Conservation (phyloP, 2,888 invertebrate genomes). For the Eugnorisma glareosa region DNA sequence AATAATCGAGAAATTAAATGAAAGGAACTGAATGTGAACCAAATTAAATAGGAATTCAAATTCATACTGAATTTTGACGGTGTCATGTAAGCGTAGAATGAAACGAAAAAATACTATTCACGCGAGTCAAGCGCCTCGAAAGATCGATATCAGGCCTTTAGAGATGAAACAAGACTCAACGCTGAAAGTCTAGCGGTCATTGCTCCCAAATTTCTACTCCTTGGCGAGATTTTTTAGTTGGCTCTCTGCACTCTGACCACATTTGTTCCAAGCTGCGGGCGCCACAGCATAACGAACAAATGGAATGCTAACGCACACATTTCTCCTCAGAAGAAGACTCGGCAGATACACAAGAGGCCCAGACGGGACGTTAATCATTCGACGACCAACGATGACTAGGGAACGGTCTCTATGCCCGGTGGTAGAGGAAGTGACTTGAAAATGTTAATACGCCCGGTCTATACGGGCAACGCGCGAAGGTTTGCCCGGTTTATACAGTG, state of each 20-base stretch:
- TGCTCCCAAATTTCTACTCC: not conserved
- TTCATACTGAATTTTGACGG: not conserved
- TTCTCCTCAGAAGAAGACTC: slow-evolving; percentile 56
- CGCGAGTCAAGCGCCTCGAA: not conserved
- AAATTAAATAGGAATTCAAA: not conserved
- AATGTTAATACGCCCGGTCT: slow-evolving; percentile 31
- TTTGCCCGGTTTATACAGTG: slow-evolving; percentile 44
- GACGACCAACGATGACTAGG: slow-evolving; percentile 49
- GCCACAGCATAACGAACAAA: slow-evolving; percentile 32
- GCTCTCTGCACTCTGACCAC: not conserved
- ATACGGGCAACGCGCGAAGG: slow-evolving; percentile 45
- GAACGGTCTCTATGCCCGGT: slow-evolving; percentile 33
- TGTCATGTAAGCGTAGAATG: too few relatives aligned
- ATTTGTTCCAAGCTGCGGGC: slow-evolving; percentile 1
- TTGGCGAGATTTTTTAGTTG: not conserved
- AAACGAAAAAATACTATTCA: not conserved
- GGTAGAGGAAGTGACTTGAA: slow-evolving; percentile 50
- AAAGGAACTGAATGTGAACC: not conserved
- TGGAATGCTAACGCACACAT: slow-evolving; percentile 48
- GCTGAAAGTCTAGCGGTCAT: not conserved
- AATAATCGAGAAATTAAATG: not conserved
- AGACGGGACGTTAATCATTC: slow-evolving; percentile 46
- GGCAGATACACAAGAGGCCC: slow-evolving; percentile 41
- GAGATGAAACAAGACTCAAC: too few relatives aligned
- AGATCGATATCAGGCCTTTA: not conserved